Conservation (phyloP, 2,797 vertebrate species). For the Xiphorhynchus erythropygius region DNA sequence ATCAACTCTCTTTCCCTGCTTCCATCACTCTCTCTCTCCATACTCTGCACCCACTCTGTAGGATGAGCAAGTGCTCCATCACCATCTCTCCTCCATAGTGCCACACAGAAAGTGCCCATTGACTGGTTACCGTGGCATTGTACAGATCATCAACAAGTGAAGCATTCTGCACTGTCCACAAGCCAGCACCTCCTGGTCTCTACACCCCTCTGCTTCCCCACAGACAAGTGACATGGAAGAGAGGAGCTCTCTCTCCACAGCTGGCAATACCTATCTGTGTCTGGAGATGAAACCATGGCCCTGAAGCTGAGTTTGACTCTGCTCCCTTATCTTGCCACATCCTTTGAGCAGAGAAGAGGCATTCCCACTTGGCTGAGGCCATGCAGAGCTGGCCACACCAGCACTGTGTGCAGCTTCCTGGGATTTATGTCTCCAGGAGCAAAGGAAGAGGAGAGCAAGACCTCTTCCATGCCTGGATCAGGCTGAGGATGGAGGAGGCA, state of each 20-base stretch:
- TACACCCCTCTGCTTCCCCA: background rate
- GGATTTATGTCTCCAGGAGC: background rate
- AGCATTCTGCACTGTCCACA: background rate
- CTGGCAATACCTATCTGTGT: background rate
- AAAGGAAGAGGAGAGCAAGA: background rate
- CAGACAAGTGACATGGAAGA: fast-evolving
- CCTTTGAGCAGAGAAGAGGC: background rate
- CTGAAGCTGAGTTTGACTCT: background rate
- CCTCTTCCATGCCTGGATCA: background rate
- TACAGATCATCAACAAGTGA: background rate
- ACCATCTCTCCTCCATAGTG: background rate
- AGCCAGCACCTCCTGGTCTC: background rate
- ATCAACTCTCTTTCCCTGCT: fast-evolving
- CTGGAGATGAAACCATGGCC: background rate
- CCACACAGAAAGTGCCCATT: background rate
- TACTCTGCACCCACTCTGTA: background rate
- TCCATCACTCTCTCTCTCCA: fast-evolving
- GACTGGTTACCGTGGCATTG: background rate
- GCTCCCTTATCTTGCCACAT: background rate
- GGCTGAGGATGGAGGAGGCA: background rate
- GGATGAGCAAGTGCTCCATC: fast-evolving
- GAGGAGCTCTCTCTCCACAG: background rate
- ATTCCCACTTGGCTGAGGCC: background rate
- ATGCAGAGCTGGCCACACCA: fast-evolving
- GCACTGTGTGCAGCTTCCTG: fast-evolving